Percentiles rank a stretch among this genome's conserved stretches.
Evolutionary conservation across 2,113 vertebrate species (phyloP).

Genomic region (Bagarius yarrelli): DNA sequence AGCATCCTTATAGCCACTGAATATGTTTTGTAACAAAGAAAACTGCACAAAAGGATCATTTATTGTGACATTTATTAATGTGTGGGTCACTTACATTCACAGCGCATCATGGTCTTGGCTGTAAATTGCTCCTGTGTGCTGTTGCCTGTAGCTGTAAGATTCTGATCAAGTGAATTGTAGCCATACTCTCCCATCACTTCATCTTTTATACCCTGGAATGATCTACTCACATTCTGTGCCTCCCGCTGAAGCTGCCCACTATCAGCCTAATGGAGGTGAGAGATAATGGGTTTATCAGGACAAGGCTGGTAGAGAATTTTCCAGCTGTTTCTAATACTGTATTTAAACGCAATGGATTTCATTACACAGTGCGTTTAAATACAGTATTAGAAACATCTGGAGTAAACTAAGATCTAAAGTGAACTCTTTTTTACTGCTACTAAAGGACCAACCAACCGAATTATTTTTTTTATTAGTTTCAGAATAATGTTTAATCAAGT

Average conservation of each 20-base stretch:
- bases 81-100: conserved; percentile 72
- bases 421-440: neutral
- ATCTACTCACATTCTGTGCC: conserved; percentile 50
- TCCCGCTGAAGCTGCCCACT: conserved; percentile 59
- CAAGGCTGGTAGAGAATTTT: neutral
- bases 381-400: too few species aligned
- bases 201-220: conserved; percentile 73
- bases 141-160: conserved; percentile 31
- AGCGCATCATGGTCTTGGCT: conserved; percentile 76
- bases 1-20: neutral
- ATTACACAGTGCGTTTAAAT: too few species aligned
- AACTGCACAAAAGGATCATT: neutral
- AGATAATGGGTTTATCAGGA: neutral
- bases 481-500: neutral
- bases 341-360: neutral
- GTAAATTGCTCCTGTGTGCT: conserved; percentile 76
- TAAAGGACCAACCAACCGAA: neutral
- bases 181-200: conserved; percentile 73
- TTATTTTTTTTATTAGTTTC: neutral
- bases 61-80: neutral
- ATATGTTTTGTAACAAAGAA: neutral
- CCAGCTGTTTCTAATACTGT: neutral
- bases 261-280: conserved; percentile 57
- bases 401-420: too few species aligned
- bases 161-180: conserved; percentile 45